Conservation (phyloP, 2,888 invertebrate species). For the Andrena praecox region DNA sequence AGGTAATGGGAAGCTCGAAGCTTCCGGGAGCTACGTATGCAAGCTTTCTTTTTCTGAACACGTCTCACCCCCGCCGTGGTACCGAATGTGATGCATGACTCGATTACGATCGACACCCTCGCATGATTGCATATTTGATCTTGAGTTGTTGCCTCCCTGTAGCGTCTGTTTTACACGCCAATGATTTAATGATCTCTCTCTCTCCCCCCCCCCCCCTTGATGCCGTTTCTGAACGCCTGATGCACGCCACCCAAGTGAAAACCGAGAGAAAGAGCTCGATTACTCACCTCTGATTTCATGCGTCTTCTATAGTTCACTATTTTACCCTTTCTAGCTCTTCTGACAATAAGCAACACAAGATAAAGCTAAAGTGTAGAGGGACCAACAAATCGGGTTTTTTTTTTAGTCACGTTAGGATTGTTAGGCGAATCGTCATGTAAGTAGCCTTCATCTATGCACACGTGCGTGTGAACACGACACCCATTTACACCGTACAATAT, state of each 20-base stretch:
- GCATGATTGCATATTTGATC: constrained; percentile 68
- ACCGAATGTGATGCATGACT: constrained; percentile 73
- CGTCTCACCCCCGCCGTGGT: constrained; percentile 46
- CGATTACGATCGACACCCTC: constrained; percentile 51
- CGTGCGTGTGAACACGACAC: constrained; percentile 60
- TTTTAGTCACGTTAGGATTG: constrained; percentile 82
- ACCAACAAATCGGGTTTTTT: constrained; percentile 79
- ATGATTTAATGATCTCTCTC: constrained; percentile 11
- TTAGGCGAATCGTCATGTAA: constrained; percentile 82
- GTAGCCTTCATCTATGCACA: constrained; percentile 70
- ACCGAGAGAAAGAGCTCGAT: constrained; percentile 48
- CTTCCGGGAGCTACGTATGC: constrained; percentile 50
- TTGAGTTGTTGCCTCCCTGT: constrained; percentile 56
- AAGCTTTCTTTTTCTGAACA: constrained; percentile 83
- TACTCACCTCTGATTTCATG: constrained; percentile 59
- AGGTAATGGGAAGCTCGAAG: constrained; percentile 46
- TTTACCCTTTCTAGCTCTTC: constrained; percentile 80
- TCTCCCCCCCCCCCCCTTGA: background rate
- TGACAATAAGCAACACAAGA: constrained; percentile 83
- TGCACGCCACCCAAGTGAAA: constrained; percentile 56
- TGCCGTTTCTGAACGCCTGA: constrained; percentile 34
- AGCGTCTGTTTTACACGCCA: constrained; percentile 51
- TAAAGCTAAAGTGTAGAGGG: constrained; percentile 85
- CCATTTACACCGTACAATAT: constrained; percentile 47
- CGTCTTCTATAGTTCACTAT: constrained; percentile 68